Base-by-base conservation (phyloP, 2,888 invertebrate genomes). In the Philaethria dido region DNA sequence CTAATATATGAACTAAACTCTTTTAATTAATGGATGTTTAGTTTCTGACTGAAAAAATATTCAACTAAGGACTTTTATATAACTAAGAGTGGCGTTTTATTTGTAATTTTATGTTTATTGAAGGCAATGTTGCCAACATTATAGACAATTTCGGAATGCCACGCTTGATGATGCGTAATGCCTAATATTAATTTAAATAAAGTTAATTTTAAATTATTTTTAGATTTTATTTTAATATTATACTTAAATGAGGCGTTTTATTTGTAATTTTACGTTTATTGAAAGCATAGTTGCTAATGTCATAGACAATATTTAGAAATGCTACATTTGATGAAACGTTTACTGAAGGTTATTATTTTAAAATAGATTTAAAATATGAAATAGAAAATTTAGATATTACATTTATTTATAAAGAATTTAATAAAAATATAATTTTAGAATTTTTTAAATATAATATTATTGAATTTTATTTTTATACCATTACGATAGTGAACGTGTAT, bases 61-160 rank as follows among this genome's bases (percentile, higher is more conserved):
- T 16, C 13, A 42, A 42, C 25, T 57, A n/a, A 11, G 16, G 16
- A 22, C 22, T 16, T 25, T 42, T 42, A 25, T 4, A 25, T n/a
- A n/a, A n/a, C 20, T 14, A 2, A 42, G 20, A 22, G 25, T 11
- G 16, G 57, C 42, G 25, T 42, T 57, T 16, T 16, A 57, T 42
- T 57, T 42, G 22, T 52, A 29, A 52, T 33, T 52, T 29, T 52
- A 50, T 50, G 25, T 57, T 55, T 22, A 39, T 39, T n/a, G 22
- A 20, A n/a, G 14, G 2, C 25, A 9, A 16, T 42, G 57, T 4
- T 39, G 42, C 42, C 57, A 57, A 2, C 22, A n/a, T 18, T 9
- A 36, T 18, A n/a, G n/a, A n/a, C n/a, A n/a, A 55, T 29, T n/a
- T n/a, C 11, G 8, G n/a, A n/a, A 2, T 33, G 33, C 52, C 52